Evolutionary conservation across 2,888 invertebrate genomes (phyloP), one percentile per base, ranked within the genome.

Genomic region (Camponotus fellah): DNA sequence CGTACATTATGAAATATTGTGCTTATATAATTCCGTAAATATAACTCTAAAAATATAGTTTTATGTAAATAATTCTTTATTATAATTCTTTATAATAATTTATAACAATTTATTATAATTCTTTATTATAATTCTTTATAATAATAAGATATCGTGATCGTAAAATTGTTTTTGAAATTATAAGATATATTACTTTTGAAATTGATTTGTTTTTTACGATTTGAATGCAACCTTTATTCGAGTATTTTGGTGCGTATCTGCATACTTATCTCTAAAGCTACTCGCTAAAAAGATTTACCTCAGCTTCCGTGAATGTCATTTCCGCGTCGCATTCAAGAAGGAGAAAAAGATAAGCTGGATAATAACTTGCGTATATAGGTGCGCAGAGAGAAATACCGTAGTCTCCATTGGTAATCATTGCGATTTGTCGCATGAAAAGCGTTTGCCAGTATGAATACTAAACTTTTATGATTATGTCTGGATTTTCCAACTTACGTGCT

Each of bases 391-490:
- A 26, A 49, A 5, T 74, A 9, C 10, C 46, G n/a, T 6, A 32
- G 4, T n/a, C n/a, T 32, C 43, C 43, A 71, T 37, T 71, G 37
- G 21, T 53, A 71, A 71, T 71, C 53, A 12, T 5, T 6, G 26
- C n/a, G 12, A 60, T 74, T 8, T 74, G 40, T 32, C 43, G 43
- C n/a, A 12, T 8, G 32, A 65, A 49, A 64, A 53, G 26, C 60
- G 8, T 76, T 49, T 26, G 37, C 1, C 14, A 37, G 26, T 4
- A 0, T 14, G 5, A 26, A 76, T 56, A 64, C 21, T 21, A 8
- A 46, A 40, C 26, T 49, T 65, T 76, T 53, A 76, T 65, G 37
- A 65, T 76, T 56, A 76, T 53, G 12, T 26, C 9, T 3, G n/a
- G 0, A 10, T 40, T 26, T 56, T 58, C 14, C 21, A 12, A 21